A percentile compares a stretch with the other conserved stretches of the same genome.
These are phyloP conservation scores for Pilophorus perplexus DNA, from an alignment of 2,888 invertebrate species.

Conservation along the genomic window DNA sequence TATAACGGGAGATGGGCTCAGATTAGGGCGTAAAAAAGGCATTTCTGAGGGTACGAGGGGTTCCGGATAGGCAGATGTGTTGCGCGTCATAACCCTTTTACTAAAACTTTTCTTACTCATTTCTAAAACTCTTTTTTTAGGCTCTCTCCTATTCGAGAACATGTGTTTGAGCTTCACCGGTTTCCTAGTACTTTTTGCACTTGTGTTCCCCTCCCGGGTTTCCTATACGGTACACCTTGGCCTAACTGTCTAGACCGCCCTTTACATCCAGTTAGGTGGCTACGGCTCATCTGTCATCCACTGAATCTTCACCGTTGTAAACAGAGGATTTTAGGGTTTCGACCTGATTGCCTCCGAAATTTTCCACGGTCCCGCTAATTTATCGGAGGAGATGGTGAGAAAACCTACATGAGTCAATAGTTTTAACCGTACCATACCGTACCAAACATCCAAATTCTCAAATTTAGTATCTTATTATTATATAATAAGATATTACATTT, in stretches of 20 bases:
- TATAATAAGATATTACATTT: too few relatives aligned
- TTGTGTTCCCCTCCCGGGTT: conserved; percentile 9
- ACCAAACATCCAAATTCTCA: too few relatives aligned
- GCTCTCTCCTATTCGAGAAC: background rate
- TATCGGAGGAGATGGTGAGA: too few relatives aligned
- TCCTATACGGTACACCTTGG: background rate
- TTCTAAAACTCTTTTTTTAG: conserved; percentile 6
- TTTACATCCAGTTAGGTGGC: background rate
- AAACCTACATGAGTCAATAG: too few relatives aligned
- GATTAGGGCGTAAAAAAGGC: conserved; percentile 40
- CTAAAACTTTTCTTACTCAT: background rate
- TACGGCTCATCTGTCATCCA: conserved; percentile 20
- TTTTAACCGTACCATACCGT: too few relatives aligned
- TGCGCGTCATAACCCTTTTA: conserved; percentile 33
- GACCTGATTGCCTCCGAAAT: too few relatives aligned
- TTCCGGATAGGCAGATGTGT: conserved; percentile 26
- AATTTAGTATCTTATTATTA: too few relatives aligned
- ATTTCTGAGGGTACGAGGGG: conserved; percentile 21
- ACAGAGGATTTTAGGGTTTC: too few relatives aligned
- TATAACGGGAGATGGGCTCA: conserved; percentile 41
- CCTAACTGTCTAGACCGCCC: background rate
- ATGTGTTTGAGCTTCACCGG: background rate
- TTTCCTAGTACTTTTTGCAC: conserved; percentile 25
- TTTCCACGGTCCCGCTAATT: too few relatives aligned
- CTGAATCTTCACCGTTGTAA: background rate